Base-by-base conservation (phyloP, 2,113 vertebrate genomes). In the Colinus virginianus region DNA sequence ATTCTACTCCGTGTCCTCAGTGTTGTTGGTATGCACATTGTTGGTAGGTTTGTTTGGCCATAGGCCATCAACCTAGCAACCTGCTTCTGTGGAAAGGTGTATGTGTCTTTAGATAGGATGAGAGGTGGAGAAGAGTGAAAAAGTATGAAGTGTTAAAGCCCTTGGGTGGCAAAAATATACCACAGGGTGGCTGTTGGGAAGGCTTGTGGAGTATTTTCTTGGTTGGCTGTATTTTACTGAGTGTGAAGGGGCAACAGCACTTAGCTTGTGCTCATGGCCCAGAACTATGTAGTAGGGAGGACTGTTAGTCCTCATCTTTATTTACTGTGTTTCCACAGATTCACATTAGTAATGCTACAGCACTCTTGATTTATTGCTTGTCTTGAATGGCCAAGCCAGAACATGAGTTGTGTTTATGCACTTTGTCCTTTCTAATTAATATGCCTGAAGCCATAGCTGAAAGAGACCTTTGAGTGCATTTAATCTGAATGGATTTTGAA, bases 391-490 rank as follows among this genome's bases (percentile, higher is more conserved):
- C 87, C 68, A 90, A 70, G 78, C 36, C 78, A 83, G 90, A 94
- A 80, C 25, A 66, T 74, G 59, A 67, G 68, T 93, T 83, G 49
- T 90, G 68, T 94, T 96, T 90, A 87, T 80, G 68, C 76, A 87
- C 55, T 91, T 88, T 45, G 42, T 94, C 71, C 85, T 84, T 91
- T 83, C 59, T 88, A 90, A 95, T 94, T 90, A 85, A 90, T 88
- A 38, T 95, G 82, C 79, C 64, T 83, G 88, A 90, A 96, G 78
- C 63, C 51, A 59, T 38, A 91, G 68, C 74, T 0, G 0, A 72
- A 82, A 83, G 78, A 85, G 81, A 85, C 78, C 78, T 94, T 69
- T 85, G 90, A 71, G 64, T 91, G 59, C 59, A 55, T 83, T 96
- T 90, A 83, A 95, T 78, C 59, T 70, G 78, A 77, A 85, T 0